Base-by-base conservation (phyloP, 2,888 invertebrate genomes). In the Augochlorella aurata region DNA sequence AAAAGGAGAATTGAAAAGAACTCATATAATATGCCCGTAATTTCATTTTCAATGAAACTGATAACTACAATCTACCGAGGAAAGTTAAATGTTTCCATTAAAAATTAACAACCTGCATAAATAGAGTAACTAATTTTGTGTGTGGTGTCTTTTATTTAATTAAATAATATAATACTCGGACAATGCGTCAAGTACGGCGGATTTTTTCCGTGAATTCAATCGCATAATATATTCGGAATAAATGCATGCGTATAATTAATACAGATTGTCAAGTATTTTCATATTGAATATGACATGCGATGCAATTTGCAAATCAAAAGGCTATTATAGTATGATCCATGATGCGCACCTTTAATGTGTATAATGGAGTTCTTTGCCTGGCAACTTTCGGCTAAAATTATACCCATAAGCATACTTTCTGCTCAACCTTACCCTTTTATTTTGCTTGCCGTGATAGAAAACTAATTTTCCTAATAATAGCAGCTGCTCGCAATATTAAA, bases 361-460 rank as follows among this genome's bases (percentile, higher is more conserved):
- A 2, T 7, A 29, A 21, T 16, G n/a, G 47, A 68, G 24, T 44
- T 14, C 44, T 29, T 21, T 14, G 18, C 14, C 12, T 47, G 44
- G 21, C 8, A n/a, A 58, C 49, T 8, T 47, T 65, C 2, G 7
- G 38, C 8, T 65, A 54, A 76, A 70, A 76, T 70, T 66, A 69
- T 18, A 66, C 38, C 4, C 1, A 44, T 18, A 68, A 45, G 1
- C 54, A 12, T n/a, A 21, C 54, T 52, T 66, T 45, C 38, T 47
- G 16, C 24, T 52, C 16, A 16, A 65, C 38, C 63, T 52, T 45
- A 9, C 29, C 18, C 2, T 54, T 72, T 18, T 49, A 7, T 58
- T 63, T 7, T n/a, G 29, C n/a, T 54, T 21, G 12, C 9, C 8
- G 45, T 24, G 10, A 4, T 18, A 18, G 16, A 9, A 38, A 44